Conservation (phyloP, 1,140 invertebrate species). For the Cherax quadricarinatus region DNA sequence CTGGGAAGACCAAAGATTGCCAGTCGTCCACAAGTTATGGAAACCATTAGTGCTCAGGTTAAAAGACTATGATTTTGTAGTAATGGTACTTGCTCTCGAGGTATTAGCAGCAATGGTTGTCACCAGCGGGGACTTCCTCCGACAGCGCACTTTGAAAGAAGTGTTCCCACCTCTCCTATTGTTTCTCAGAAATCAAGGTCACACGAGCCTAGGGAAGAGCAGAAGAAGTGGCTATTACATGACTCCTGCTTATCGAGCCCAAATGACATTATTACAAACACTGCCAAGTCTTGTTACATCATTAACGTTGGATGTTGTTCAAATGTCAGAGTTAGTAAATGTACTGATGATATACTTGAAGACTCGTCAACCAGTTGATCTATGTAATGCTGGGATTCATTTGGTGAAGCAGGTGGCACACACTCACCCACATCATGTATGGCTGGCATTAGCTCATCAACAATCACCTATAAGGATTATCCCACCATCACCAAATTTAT, state of each 20-base stretch:
- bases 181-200: conserved; percentile 27
- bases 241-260: conserved; percentile 32
- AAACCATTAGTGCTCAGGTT: conserved; percentile 61
- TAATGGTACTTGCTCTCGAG: conserved; percentile 28
- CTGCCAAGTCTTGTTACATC: background rate
- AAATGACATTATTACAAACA: background rate
- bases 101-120: conserved; percentile 49
- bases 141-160: conserved; percentile 30
- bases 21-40: conserved; percentile 63
- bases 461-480: conserved; percentile 26
- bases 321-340: conserved; percentile 24
- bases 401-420: background rate
- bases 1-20: conserved; percentile 57
- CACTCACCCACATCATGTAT: conserved; percentile 27
- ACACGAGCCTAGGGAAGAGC: conserved; percentile 1
- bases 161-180: conserved; percentile 45
- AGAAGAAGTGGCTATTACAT: conserved; percentile 43
- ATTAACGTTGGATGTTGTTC: background rate
- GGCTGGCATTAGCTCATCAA: conserved; percentile 20
- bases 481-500: conserved; percentile 12
- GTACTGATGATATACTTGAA: conserved; percentile 13
- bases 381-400: background rate
- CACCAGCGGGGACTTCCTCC: conserved; percentile 55
- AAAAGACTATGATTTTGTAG: conserved; percentile 50
- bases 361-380: conserved; percentile 14